phyloP scores from a whole-genome alignment of 2,797 vertebrate species.

The Chaetophractus vellerosus region DNA sequence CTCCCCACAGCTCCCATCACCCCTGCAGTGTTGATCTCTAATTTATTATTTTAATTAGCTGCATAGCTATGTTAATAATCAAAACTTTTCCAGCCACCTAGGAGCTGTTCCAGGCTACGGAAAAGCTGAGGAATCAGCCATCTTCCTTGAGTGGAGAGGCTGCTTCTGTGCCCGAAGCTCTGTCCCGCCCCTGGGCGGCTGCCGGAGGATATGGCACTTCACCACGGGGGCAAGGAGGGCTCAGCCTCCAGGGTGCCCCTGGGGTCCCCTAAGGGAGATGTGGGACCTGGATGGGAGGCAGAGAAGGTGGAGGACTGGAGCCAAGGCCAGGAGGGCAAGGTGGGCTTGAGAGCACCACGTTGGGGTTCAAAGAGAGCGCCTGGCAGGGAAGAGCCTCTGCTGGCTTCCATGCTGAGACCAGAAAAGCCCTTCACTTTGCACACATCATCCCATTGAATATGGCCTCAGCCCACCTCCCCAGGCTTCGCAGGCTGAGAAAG shows the following conservation, averaged over 20 bases:
- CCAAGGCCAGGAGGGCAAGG: rapidly evolving
- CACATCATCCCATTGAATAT: rapidly evolving
- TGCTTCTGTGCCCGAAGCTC: background rate
- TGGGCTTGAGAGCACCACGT: background rate
- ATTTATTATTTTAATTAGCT: conserved; percentile 85
- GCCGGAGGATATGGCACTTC: background rate
- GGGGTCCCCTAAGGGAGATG: background rate
- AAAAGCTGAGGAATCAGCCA: background rate
- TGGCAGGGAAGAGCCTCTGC: background rate
- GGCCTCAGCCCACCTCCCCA: background rate
- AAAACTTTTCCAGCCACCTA: conserved; percentile 68
- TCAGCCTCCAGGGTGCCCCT: background rate
- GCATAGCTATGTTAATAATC: conserved; percentile 74
- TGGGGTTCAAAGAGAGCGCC: background rate
- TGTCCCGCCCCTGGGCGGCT: background rate
- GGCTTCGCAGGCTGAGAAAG: background rate
- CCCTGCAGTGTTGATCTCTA: conserved; percentile 56
- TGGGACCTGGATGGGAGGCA: background rate
- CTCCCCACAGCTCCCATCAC: conserved; percentile 23
- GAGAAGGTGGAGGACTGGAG: background rate
- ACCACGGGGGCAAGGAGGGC: background rate
- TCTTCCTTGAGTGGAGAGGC: background rate
- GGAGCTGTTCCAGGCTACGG: conserved; percentile 50
- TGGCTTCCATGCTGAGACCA: rapidly evolving
- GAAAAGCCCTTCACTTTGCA: background rate